Evolutionary conservation across 2,797 vertebrate genomes (phyloP).

Genomic region (Chiroxiphia lanceolata): DNA sequence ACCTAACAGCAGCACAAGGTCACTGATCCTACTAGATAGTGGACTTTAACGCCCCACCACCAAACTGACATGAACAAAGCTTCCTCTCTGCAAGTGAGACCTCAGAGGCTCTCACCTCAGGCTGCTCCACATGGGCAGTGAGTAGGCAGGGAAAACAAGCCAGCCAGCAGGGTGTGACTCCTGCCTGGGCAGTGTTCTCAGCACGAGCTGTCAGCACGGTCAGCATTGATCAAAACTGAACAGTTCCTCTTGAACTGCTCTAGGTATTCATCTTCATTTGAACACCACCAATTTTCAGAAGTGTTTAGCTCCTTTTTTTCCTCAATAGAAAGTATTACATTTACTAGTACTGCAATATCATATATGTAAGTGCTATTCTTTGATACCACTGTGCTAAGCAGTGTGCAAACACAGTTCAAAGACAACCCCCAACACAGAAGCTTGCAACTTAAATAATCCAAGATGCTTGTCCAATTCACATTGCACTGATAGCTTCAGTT

Average conservation of each 20-base stretch:
- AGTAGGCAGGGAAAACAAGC: neutral
- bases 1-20: too few relatives aligned
- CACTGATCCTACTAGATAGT: neutral
- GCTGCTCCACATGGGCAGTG: neutral
- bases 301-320: neutral
- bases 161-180: rapidly evolving
- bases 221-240: neutral
- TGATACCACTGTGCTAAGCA: neutral
- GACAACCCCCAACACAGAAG: neutral
- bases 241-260: neutral
- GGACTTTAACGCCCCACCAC: neutral
- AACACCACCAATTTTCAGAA: neutral
- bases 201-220: neutral
- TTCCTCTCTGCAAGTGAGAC: neutral
- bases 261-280: neutral
- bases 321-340: neutral
- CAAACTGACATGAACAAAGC: rapidly evolving
- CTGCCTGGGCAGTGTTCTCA: neutral
- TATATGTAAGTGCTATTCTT: neutral
- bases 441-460: neutral
- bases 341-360: neutral
- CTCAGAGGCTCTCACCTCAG: neutral
- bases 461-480: neutral
- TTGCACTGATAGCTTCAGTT: neutral
- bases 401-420: neutral